A percentile compares a stretch with the other conserved stretches of the same genome.
phyloP scores from a whole-genome alignment of 2,113 vertebrate genomes.

The western clawed frog (Xenopus tropicalis) region UCB_Xtro_10.0 CM004443.2:100472001-100472500 shows the following conservation, averaged over 20 bases:
- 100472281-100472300: conserved; percentile 19
- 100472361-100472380: conserved; percentile 54
- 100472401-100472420: conserved; percentile 5
- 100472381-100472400: conserved; percentile 49
- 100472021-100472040: conserved; percentile 32
- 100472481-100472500: conserved; percentile 43
- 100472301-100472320: conserved; percentile 7
- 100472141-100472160: conserved; percentile 25
- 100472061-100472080: conserved; percentile 21
- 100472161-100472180: conserved; percentile 24
- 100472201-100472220: conserved; percentile 14
- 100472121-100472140: conserved; percentile 14
- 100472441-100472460: conserved; percentile 30
- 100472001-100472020: conserved; percentile 3
- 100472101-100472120: conserved; percentile 25
- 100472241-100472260: conserved; percentile 15
- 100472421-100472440: conserved; percentile 29
- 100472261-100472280: conserved; percentile 16
- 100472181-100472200: conserved; percentile 20
- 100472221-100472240: not conserved
- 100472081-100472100: conserved; percentile 19
- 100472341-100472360: conserved; percentile 7
- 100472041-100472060: conserved; percentile 18
- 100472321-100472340: conserved; percentile 3
- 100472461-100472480: conserved; percentile 14